Evolutionary conservation across 1,140 invertebrate genomes (phyloP).

Genomic region (Trissolcus basalis): DNA sequence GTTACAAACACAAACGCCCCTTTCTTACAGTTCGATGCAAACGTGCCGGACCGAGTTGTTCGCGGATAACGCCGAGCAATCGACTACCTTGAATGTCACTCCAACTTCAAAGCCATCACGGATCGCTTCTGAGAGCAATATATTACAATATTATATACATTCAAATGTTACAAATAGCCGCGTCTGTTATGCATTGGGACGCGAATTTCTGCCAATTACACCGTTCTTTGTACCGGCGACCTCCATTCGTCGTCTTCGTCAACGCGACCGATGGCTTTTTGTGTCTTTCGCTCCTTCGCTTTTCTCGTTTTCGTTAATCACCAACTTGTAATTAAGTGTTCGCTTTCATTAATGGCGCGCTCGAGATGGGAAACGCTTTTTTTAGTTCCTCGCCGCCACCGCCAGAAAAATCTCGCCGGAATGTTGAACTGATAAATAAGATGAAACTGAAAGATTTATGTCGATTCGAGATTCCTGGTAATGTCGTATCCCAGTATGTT

Average conservation of each 20-base stretch:
- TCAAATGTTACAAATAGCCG: conserved; percentile 47
- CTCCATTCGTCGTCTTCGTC: conserved; percentile 30
- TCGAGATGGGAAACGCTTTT: too few species aligned
- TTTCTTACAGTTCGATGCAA: conserved; percentile 45
- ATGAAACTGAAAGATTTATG: too few species aligned
- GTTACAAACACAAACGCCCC: conserved; percentile 33
- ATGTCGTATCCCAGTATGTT: too few species aligned
- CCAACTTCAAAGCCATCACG: conserved; percentile 43
- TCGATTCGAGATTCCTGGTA: too few species aligned
- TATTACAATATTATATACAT: conserved; percentile 50
- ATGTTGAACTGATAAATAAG: too few species aligned
- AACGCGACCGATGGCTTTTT: background rate
- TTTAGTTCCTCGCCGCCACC: too few species aligned
- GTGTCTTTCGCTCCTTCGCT: background rate
- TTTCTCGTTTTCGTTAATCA: conserved; percentile 18
- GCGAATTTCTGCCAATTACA: conserved; percentile 31
- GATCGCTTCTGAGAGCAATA: conserved; percentile 47
- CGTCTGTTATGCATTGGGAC: conserved; percentile 6
- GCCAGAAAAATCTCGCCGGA: too few species aligned
- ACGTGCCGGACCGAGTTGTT: conserved; percentile 52
- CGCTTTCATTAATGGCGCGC: background rate
- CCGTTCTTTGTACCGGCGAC: conserved; percentile 7
- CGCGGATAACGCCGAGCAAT: conserved; percentile 53
- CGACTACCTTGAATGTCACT: conserved; percentile 55
- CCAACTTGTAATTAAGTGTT: background rate